Percentiles rank a stretch among this genome's conserved stretches.
Evolutionary conservation across 2,797 vertebrate species (phyloP).

Genomic region (Mycteria americana): DNA sequence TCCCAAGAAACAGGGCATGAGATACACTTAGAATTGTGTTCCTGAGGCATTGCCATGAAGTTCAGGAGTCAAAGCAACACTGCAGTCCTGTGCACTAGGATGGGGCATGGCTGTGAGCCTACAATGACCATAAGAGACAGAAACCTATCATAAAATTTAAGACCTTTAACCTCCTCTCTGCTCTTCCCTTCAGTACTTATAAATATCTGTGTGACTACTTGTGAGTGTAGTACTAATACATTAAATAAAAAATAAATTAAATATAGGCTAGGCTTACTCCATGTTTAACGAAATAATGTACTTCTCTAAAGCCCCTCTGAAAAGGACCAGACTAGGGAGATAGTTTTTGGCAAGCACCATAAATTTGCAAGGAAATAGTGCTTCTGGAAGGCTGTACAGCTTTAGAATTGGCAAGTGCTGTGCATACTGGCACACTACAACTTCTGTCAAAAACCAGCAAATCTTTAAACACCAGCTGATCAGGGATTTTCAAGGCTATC

Average conservation of each 20-base stretch:
- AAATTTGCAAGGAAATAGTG: not conserved
- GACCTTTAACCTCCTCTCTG: not conserved
- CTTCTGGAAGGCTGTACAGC: not conserved
- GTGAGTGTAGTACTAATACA: not conserved
- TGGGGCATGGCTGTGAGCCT: not conserved
- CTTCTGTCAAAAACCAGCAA: not conserved
- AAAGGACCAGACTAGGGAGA: not conserved
- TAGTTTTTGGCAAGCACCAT: not conserved
- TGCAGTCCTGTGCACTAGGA: not conserved
- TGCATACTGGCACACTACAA: not conserved
- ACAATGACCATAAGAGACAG: not conserved
- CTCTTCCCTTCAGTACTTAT: not conserved
- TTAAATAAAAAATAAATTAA: not conserved
- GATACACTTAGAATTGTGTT: accelerated
- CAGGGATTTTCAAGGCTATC: conserved; percentile 2
- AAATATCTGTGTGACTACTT: not conserved
- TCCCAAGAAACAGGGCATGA: not conserved
- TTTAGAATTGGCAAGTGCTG: not conserved
- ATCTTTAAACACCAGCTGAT: not conserved
- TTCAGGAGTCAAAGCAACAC: not conserved
- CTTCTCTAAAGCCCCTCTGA: not conserved
- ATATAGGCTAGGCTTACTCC: not conserved
- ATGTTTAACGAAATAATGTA: not conserved
- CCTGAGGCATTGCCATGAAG: not conserved
- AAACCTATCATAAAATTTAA: not conserved